Evolutionary conservation across 1,140 invertebrate species (phyloP).

Genomic region (Campoletis sonorensis): DNA sequence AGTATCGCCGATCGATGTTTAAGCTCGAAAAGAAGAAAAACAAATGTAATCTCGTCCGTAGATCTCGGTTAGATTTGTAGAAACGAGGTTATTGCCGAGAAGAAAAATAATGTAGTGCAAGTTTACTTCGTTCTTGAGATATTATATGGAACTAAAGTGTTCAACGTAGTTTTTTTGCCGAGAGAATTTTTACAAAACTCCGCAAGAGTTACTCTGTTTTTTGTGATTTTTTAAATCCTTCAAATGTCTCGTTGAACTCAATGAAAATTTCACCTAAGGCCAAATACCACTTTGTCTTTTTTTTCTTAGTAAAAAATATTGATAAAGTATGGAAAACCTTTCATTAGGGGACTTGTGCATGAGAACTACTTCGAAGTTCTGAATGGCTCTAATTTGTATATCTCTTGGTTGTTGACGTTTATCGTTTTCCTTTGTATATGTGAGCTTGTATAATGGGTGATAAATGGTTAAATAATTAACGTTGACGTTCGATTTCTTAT

Average conservation of each 20-base stretch:
- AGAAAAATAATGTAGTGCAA: neutral
- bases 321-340: neutral
- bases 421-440: conserved; percentile 37
- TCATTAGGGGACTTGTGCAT: neutral
- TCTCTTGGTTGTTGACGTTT: conserved; percentile 32
- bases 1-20: conserved; percentile 22
- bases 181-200: no score
- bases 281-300: neutral
- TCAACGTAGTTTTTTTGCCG: no score
- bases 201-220: no score
- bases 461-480: conserved; percentile 44
- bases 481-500: conserved; percentile 42
- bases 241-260: no score
- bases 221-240: no score
- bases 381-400: conserved; percentile 16
- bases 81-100: neutral
- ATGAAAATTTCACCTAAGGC: no score
- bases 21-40: neutral
- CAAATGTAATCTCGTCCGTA: conserved; percentile 24
- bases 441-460: conserved; percentile 41
- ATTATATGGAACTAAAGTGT: no score
- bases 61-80: conserved; percentile 12
- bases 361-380: neutral
- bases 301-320: neutral
- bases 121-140: neutral